Evolutionary conservation across 2,797 vertebrate species (phyloP), one percentile per base, ranked within the genome.

Genomic region (Microtus agrestis): DNA sequence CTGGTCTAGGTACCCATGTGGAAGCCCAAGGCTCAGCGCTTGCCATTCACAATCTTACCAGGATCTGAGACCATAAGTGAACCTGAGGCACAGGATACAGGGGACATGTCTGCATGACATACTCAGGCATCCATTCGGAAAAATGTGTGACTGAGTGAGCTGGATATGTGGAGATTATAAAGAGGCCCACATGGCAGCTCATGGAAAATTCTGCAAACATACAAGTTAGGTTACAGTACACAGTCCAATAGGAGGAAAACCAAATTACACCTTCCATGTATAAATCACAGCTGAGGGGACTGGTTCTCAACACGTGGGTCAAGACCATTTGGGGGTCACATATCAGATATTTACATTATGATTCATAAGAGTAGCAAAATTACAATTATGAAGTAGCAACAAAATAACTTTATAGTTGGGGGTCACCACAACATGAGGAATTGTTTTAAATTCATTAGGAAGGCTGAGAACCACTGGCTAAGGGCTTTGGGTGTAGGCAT

Each of bases 211-310:
- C 43, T 59, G 5, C 34, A 40, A 43, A 48, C 25, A 69, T 23
- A 69, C 51, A 81, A 59, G 51, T 29, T 89, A 76, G 73, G 67
- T 69, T 80, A 93, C 59, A 79, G 87, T 14, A 86, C 91, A 59
- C 76, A 87, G 76, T 89, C 76, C 91, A 89, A 61, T 59, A 86
- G 56, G 31, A 69, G 9, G 34, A 92, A 86, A 84, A 84, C 56
- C 51, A 79, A 79, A 43, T 31, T 54, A 84, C 13, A 67, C 48
- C 54, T 40, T 84, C 1, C 31, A 91, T 77, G 81, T 73, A 74
- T 91, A 77, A 85, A 81, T 0, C 37, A 46, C 77, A 65, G 29
- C 21, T 37, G 84, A 71, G 21, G 12, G 2, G 1, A 43, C 46
- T 5, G 37, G 79, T 82, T 63, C 59, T 82, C 81, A 84, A 65